These are phyloP conservation scores for Atractosteus spatula DNA, from an alignment of 2,113 vertebrate genomes.

Conservation along the genomic window DNA sequence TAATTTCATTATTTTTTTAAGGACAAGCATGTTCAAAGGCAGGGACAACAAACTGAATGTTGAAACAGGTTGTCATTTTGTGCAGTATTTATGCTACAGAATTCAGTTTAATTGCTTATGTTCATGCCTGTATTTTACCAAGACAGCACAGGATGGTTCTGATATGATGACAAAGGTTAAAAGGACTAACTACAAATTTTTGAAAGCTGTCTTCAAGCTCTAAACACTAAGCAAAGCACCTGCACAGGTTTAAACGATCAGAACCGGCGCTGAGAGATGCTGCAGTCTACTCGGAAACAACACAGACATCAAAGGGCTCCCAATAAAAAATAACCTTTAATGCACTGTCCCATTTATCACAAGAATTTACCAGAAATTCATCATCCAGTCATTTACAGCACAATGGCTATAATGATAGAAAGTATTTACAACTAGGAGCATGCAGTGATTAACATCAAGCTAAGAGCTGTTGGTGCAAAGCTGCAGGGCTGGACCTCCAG, in stretches of 20 bases:
- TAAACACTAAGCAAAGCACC: constrained; percentile 19
- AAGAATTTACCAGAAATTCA: background rate
- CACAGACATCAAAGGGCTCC: constrained; percentile 58
- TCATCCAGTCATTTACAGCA: no score
- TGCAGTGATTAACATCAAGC: background rate
- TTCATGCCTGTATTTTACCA: constrained; percentile 48
- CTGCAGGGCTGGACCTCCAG: background rate
- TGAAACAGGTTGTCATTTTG: background rate
- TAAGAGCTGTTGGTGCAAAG: background rate
- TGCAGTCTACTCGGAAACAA: constrained; percentile 43
- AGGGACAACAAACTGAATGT: no score
- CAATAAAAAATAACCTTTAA: constrained; percentile 45
- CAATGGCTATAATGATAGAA: background rate
- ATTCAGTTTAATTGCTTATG: constrained; percentile 47
- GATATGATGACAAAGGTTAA: constrained; percentile 16
- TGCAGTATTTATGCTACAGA: constrained; percentile 27
- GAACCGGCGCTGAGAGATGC: constrained; percentile 51
- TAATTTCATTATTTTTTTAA: no score
- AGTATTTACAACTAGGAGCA: background rate
- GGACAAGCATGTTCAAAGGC: no score
- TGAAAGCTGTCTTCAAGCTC: constrained; percentile 4
- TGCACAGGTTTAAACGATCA: constrained; percentile 20
- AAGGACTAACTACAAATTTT: background rate
- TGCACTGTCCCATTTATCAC: constrained; percentile 9
- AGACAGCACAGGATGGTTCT: constrained; percentile 30